phyloP scores from a whole-genome alignment of 2,113 vertebrate genomes.

The Hiodon alosoides region DNA sequence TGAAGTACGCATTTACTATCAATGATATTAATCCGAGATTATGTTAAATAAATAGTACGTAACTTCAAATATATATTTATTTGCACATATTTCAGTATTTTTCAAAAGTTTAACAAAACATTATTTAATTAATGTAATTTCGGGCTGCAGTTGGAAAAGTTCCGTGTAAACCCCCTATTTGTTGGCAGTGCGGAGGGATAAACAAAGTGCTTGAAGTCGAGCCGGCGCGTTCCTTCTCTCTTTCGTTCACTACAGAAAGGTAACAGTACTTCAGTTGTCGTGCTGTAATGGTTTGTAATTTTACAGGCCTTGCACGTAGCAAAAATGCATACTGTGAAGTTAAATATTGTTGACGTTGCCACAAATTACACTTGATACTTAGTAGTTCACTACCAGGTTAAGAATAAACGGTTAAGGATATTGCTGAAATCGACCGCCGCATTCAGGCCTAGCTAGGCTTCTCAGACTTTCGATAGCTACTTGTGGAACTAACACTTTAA shows the following conservation, averaged over 20 bases:
- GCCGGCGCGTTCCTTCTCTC: conserved; percentile 43
- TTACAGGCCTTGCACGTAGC: background rate
- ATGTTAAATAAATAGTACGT: background rate
- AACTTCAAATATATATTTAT: background rate
- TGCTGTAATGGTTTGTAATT: background rate
- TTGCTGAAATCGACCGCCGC: too few relatives aligned
- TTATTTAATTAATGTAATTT: background rate
- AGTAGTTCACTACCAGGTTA: background rate
- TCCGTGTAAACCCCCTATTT: background rate
- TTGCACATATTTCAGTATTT: background rate
- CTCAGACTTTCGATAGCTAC: too few relatives aligned
- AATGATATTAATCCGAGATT: conserved; percentile 4
- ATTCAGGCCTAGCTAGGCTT: too few relatives aligned
- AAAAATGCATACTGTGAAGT: too few relatives aligned
- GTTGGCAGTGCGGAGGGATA: conserved; percentile 8
- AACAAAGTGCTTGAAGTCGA: background rate
- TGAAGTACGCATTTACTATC: conserved; percentile 1
- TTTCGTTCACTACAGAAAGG: conserved; percentile 64
- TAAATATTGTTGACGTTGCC: background rate
- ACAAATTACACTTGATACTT: background rate
- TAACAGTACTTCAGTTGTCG: conserved; percentile 45
- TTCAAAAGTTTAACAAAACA: background rate
- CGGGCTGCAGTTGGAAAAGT: background rate
- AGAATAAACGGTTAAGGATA: too few relatives aligned
- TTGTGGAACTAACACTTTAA: too few relatives aligned